Percentiles rank a stretch among this genome's conserved stretches.
Conservation (phyloP, 2,888 invertebrate genomes). For the Crepidodera aurea region DNA sequence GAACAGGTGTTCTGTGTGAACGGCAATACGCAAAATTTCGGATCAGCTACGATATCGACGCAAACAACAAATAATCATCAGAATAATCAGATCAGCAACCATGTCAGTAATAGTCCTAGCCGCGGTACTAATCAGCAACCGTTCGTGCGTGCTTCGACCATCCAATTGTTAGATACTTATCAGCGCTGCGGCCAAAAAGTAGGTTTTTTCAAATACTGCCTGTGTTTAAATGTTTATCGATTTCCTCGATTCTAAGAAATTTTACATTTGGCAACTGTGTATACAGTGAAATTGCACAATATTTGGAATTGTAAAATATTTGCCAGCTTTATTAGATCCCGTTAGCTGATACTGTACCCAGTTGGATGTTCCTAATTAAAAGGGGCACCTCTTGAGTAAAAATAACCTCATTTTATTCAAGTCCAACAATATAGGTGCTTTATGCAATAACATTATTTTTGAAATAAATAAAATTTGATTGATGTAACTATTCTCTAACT, state of each 20-base stretch:
- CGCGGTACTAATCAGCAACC: constrained; percentile 61
- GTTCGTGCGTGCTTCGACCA: constrained; percentile 72
- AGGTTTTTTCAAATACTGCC: constrained; percentile 44
- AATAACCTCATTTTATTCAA: no score
- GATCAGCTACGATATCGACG: constrained; percentile 17
- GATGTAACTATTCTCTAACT: no score
- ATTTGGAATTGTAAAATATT: no score
- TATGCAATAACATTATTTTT: no score
- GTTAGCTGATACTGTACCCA: no score
- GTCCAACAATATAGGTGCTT: no score
- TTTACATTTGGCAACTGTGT: no score
- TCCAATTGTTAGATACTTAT: constrained; percentile 73
- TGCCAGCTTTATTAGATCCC: no score
- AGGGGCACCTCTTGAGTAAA: no score
- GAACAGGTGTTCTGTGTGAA: constrained; percentile 41
- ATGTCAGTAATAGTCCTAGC: constrained; percentile 54
- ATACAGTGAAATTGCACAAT: no score
- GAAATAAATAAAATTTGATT: no score
- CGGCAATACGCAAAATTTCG: constrained; percentile 23
- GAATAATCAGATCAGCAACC: constrained; percentile 43
- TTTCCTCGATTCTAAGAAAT: background rate
- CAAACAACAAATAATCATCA: constrained; percentile 51
- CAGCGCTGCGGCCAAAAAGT: constrained; percentile 73
- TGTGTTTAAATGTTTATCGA: background rate
- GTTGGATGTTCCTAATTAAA: no score